Evolutionary conservation across 2,797 vertebrate species (phyloP), one percentile per base, ranked within the genome.

Genomic region (Poecilia picta): DNA sequence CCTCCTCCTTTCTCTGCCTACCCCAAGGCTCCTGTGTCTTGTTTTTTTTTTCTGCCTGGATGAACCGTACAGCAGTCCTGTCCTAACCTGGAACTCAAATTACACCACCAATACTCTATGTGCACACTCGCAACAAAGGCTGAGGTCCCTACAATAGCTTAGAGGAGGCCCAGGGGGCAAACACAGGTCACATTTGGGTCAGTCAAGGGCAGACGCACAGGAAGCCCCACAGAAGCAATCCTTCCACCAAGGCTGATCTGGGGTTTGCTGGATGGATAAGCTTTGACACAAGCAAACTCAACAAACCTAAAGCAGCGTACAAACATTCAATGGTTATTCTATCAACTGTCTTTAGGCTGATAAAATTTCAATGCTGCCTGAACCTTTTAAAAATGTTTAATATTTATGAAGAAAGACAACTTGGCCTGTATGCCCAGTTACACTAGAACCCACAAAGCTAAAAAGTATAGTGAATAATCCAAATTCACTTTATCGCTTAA

Each of bases 1-100:
- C 74, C 76, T 84, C 81, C 49, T 73, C 71, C 75, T 76, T 73
- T 73, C 77, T 83, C 81, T 85, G 81, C 76, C 83, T 82, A 79
- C 83, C 93, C 91, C 75, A 81, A 78, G 51, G 91, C 91, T 88
- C 81, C 83, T 77, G 76, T 94, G 92, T 93, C 87, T 92, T 93
- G 82, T 85, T 89, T 93, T 68, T 45, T 93, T 45, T 93, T 94
- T 94, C 92, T 91, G 93, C 91, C 88, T 93, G 92, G 90, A 78
- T 92, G 88, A 84, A 87, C 75, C 83, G 77, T 81, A 87, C 86
- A 89, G 81, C 70, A 77, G 87, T 89, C 83, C 88, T 92, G 83
- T 92, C 74, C 81, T 89, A 72, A 93, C 93, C 91, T 45, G 10
- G 41, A 89, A 92, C 92, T 90, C 83, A 86, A 80, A 90, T 93